Evolutionary conservation across 2,113 vertebrate species (phyloP).

Genomic region (Felis catus): F.catus_Fca126_mat1.0 CM031411.1:40948001-40948500

Average conservation of each 20-base stretch:
- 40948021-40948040: constrained; percentile 17
- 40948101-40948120: background rate
- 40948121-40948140: background rate
- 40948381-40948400: background rate
- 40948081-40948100: background rate
- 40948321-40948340: background rate
- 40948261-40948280: background rate
- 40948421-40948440: too few relatives aligned
- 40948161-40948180: background rate
- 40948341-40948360: background rate
- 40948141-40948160: background rate
- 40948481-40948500: too few relatives aligned
- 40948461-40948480: too few relatives aligned
- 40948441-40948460: too few relatives aligned
- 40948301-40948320: background rate
- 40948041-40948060: background rate
- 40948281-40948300: background rate
- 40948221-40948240: background rate
- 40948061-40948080: background rate
- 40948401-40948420: background rate
- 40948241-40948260: background rate
- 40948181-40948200: background rate
- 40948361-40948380: background rate
- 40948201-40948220: background rate
- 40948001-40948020: too few relatives aligned